Evolutionary conservation across 2,113 vertebrate species (phyloP).

Genomic region (Cisticola juncidis): DNA sequence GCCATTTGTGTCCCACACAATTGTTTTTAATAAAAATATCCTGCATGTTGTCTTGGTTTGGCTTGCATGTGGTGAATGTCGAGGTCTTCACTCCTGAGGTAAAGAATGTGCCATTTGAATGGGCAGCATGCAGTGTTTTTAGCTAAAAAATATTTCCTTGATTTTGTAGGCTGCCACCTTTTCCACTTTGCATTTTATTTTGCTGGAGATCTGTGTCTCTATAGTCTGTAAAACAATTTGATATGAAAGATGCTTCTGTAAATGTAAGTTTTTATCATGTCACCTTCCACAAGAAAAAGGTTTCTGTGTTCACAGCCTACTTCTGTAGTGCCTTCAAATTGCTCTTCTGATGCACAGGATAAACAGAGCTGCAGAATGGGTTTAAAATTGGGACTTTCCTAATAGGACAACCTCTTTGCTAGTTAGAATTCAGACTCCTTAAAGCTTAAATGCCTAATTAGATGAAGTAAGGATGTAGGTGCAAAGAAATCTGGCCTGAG

Average conservation of each 20-base stretch:
- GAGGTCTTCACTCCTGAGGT: not conserved
- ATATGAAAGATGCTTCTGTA: not conserved
- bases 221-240: not conserved
- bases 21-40: slow-evolving; percentile 44
- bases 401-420: not conserved
- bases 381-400: not conserved
- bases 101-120: slow-evolving; percentile 9
- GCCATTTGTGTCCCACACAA: not conserved
- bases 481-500: not conserved
- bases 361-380: not conserved
- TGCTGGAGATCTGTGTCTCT: not conserved
- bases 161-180: not conserved
- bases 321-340: not conserved
- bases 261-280: not conserved
- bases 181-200: not conserved
- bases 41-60: slow-evolving; percentile 16
- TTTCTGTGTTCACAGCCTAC: not conserved
- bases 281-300: not conserved
- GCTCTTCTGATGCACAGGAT: not conserved
- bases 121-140: not conserved
- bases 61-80: not conserved
- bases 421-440: not conserved
- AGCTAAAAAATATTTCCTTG: not conserved
- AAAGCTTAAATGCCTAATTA: not conserved
- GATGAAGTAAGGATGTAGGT: not conserved